These are phyloP conservation scores for Lophotriccus pileatus DNA, from an alignment of 2,797 vertebrate genomes.

Conservation along the genomic window DNA sequence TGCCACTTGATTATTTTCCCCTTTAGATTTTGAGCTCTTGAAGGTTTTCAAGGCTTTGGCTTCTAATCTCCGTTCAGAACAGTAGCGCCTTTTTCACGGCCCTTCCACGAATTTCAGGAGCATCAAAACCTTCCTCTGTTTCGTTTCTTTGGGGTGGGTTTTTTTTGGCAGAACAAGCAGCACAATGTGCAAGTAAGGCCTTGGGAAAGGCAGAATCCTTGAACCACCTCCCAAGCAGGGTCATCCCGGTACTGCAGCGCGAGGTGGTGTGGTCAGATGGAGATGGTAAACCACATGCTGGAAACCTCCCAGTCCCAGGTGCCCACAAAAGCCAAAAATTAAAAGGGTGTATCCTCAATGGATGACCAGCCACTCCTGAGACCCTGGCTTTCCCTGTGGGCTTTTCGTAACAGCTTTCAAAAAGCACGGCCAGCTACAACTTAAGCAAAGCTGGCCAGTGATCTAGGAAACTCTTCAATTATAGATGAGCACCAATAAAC, in stretches of 20 bases:
- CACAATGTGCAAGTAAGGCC: neutral
- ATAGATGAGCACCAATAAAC: constrained; percentile 83
- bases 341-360: constrained; percentile 76
- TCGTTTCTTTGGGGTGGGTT: neutral
- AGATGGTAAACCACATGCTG: constrained; percentile 74
- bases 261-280: constrained; percentile 48
- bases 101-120: neutral
- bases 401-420: constrained; percentile 73
- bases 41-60: neutral
- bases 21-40: neutral
- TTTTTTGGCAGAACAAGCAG: neutral
- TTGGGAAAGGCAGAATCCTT: neutral
- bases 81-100: neutral
- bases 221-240: neutral
- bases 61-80: neutral
- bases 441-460: constrained; percentile 74
- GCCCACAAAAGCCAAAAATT: constrained; percentile 82
- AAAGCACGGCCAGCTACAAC: constrained; percentile 58
- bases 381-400: constrained; percentile 56
- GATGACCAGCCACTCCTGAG: constrained; percentile 75
- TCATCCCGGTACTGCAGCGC: neutral
- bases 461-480: constrained; percentile 81
- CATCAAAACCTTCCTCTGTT: neutral
- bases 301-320: constrained; percentile 72
- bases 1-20: neutral